Conservation (phyloP, 2,888 invertebrate species). For the Caenorhabditis angaria region DNA sequence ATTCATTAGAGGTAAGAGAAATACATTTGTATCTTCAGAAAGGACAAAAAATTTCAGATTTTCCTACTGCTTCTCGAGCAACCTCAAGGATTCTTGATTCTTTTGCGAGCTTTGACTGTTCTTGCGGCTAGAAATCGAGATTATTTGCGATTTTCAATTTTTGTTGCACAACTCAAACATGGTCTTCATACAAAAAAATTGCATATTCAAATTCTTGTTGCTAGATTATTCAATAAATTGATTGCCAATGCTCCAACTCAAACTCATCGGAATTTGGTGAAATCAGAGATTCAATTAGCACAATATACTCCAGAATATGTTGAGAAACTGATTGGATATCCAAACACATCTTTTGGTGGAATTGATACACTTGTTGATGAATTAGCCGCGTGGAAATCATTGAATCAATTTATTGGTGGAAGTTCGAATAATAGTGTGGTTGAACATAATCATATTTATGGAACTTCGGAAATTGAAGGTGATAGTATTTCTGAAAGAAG, state of each 20-base stretch:
- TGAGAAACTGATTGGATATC: conserved; percentile 60
- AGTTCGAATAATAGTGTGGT: conserved; percentile 23
- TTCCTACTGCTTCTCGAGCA: conserved; percentile 62
- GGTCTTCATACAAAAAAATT: conserved; percentile 68
- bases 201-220: conserved; percentile 70
- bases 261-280: conserved; percentile 56
- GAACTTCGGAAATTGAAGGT: conserved; percentile 41
- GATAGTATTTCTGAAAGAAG: conserved; percentile 38
- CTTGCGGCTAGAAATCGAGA: conserved; percentile 65
- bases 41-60: conserved; percentile 61
- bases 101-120: conserved; percentile 63
- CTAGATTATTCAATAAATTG: conserved; percentile 66
- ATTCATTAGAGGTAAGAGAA: conserved; percentile 64
- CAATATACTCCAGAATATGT: conserved; percentile 63
- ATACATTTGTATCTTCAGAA: conserved; percentile 16
- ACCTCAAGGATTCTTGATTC: conserved; percentile 61
- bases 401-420: conserved; percentile 35
- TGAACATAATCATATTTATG: conserved; percentile 49
- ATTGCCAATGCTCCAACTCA: conserved; percentile 59
- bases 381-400: conserved; percentile 53
- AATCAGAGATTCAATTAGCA: conserved; percentile 62
- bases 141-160: conserved; percentile 60
- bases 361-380: conserved; percentile 56
- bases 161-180: conserved; percentile 65
- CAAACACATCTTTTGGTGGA: conserved; percentile 51